Base-by-base conservation (phyloP, 2,113 vertebrate species). In the Collichthys lucidus region DNA sequence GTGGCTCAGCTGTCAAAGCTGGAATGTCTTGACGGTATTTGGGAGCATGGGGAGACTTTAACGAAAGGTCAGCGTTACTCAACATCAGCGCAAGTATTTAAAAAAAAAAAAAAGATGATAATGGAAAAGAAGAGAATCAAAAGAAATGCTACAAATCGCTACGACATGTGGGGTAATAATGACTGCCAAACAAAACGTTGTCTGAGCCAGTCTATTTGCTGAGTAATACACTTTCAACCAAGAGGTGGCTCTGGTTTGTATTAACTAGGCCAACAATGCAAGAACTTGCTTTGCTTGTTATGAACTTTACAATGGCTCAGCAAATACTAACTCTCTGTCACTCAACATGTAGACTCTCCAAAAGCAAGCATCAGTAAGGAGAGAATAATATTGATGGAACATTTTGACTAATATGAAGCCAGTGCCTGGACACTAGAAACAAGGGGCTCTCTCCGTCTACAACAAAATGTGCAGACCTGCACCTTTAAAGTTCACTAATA, bases 281-380 rank as follows among this genome's bases (percentile, higher is more conserved):
- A 46, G 80, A 84, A 86, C 80, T 19, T 12, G 63, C 22, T 67
- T 22, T 56, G 12, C 73, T 65, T 88, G 60, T 71, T 61, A 26
- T 14, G 29, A 78, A 60, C 31, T 59, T 67, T 14, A 77, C 40
- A 49, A 47, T 29, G 17, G 31, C 49, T 66, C 49, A 74, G 50
- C 42, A 84, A 59, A 50, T 14, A 40, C 22, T 16, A 26, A 75
- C 50, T 22, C 42, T 53, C 31, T 46, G 20, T 5, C 11, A 74
- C 40, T 42, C 3, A 52, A 10, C 20, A 20, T n/a, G 20, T 11
- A 29, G 3, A 73, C 19, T 11, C 49, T 19, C 14, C 11, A 22
- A 42, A 8, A 29, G 35, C 17, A 2, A 31, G 9, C 4, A 0
- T 26, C 14, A 35, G 20, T 31, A 5, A 29, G 11, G 3, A 44